Evolutionary conservation across 2,113 vertebrate genomes (phyloP).

Genomic region (Peromyscus polionotus): DNA sequence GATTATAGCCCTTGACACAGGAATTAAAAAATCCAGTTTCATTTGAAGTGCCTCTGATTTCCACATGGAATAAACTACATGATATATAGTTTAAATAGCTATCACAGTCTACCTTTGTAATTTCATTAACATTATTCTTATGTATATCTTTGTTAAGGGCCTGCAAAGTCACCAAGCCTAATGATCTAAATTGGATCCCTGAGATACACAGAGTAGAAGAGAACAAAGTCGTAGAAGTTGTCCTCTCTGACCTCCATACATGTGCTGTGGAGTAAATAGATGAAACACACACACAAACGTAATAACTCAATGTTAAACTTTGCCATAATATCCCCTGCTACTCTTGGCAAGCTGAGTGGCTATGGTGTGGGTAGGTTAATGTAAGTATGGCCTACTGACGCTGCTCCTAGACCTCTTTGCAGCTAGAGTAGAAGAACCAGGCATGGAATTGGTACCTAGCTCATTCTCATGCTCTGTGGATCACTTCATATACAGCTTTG

Average conservation of each 20-base stretch:
- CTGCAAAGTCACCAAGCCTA: not conserved
- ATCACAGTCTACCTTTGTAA: not conserved
- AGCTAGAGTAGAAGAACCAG: not conserved
- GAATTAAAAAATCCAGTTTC: not conserved
- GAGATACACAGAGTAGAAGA: not conserved
- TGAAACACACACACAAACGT: not conserved
- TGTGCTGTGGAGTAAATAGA: not conserved
- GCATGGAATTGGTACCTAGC: not conserved
- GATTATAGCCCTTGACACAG: not conserved
- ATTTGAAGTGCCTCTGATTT: not conserved
- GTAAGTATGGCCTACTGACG: not conserved
- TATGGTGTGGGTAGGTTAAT: not conserved
- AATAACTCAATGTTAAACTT: not conserved
- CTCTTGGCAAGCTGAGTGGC: not conserved
- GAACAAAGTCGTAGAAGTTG: not conserved
- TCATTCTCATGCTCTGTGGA: not conserved
- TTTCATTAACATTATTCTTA: not conserved
- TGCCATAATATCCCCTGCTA: not conserved
- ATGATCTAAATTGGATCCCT: not conserved
- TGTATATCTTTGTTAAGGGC: not conserved
- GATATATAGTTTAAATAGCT: not conserved
- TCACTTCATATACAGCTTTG: not conserved
- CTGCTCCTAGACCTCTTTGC: not conserved
- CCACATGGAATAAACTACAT: not conserved
- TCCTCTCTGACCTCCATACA: not conserved